These are phyloP conservation scores for Hyles vespertilio DNA, from an alignment of 1,140 invertebrate species.

Conservation along the genomic window DNA sequence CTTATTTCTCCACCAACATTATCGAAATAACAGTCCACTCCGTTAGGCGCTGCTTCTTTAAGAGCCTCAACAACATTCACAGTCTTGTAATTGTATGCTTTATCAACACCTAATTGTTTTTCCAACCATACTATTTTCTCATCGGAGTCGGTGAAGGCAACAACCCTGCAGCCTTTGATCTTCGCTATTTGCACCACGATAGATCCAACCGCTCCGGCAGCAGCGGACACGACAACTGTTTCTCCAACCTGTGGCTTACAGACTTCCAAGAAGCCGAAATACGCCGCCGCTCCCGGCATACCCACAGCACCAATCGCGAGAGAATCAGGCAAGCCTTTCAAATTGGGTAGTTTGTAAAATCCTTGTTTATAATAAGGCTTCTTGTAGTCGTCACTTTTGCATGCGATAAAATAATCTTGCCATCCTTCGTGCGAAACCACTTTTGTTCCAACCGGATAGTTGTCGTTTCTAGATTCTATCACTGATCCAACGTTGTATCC, in stretches of 20 bases:
- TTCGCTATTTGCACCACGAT: constrained; percentile 85
- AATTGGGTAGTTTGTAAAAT: constrained; percentile 30
- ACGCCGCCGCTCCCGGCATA: constrained; percentile 77
- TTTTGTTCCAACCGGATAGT: constrained; percentile 74
- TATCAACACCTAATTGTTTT: constrained; percentile 38
- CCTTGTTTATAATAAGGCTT: neutral
- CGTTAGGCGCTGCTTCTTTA: constrained; percentile 15
- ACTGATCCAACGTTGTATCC: constrained; percentile 52
- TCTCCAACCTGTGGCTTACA: constrained; percentile 80
- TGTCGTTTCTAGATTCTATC: constrained; percentile 23
- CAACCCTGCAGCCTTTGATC: constrained; percentile 61
- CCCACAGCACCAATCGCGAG: constrained; percentile 33
- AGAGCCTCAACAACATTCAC: constrained; percentile 6
- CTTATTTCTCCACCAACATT: constrained; percentile 20
- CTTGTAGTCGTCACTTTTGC: constrained; percentile 12
- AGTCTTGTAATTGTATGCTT: constrained; percentile 16
- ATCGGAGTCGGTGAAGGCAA: constrained; percentile 5
- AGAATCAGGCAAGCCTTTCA: constrained; percentile 31
- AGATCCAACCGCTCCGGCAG: constrained; percentile 81
- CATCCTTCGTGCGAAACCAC: constrained; percentile 77
- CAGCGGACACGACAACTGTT: constrained; percentile 79
- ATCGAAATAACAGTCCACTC: constrained; percentile 17
- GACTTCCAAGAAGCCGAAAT: constrained; percentile 82
- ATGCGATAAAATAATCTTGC: constrained; percentile 65
- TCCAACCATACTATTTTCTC: constrained; percentile 13